Evolutionary conservation across 2,113 vertebrate genomes (phyloP).

Genomic region (Tyto alba): DNA sequence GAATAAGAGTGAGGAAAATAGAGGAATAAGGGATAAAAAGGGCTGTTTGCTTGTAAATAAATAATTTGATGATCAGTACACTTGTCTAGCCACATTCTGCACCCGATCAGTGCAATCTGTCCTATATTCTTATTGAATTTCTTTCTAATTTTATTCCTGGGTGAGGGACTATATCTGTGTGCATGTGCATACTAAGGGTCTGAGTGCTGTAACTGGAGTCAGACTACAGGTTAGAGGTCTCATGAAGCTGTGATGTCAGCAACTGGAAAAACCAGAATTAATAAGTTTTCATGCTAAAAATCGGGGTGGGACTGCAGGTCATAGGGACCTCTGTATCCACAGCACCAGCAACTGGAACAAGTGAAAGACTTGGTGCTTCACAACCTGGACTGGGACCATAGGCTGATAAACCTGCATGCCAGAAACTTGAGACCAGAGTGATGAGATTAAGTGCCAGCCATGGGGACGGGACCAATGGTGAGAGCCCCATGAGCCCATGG

Average conservation of each 20-base stretch:
- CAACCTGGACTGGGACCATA: not conserved
- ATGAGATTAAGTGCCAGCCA: rapidly evolving
- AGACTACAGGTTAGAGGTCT: not conserved
- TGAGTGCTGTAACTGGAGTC: not conserved
- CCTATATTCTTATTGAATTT: not conserved
- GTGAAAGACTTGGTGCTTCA: not conserved
- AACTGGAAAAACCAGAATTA: not conserved
- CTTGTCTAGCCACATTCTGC: not conserved
- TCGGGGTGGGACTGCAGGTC: not conserved
- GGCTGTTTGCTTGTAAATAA: not conserved
- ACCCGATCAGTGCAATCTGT: not conserved
- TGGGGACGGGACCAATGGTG: not conserved
- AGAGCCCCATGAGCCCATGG: not conserved
- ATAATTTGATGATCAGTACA: not conserved
- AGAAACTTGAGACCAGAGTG: not conserved
- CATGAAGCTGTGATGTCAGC: not conserved
- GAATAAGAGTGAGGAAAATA: not conserved
- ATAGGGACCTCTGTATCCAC: no score
- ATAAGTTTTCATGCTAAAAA: not conserved
- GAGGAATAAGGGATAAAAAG: not conserved
- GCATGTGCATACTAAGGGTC: not conserved
- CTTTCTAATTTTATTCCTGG: not conserved
- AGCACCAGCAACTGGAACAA: not conserved
- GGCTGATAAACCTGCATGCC: not conserved
- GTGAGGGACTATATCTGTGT: not conserved